A percentile compares a stretch with the other conserved stretches of the same genome.
These are phyloP conservation scores for Dryobotodes eremita DNA, from an alignment of 2,888 invertebrate species.

Conservation along the genomic window DNA sequence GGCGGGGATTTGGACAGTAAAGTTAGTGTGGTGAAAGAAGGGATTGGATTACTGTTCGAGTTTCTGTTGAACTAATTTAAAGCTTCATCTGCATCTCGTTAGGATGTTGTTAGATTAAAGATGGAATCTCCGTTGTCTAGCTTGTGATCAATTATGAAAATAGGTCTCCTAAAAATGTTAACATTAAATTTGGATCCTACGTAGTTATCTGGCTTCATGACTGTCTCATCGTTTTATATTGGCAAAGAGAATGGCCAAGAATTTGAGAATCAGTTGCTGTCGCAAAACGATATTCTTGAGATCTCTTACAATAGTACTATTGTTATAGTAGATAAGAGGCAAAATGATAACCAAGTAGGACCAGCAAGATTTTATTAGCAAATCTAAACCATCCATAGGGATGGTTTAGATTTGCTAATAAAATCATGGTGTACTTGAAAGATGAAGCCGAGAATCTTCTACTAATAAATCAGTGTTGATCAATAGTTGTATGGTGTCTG, in stretches of 20 bases:
- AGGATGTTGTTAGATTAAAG: background rate
- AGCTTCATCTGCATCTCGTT: background rate
- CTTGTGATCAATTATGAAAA: background rate
- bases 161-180: too few relatives aligned
- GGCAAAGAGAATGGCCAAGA: background rate
- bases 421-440: background rate
- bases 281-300: background rate
- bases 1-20: background rate
- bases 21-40: conserved; percentile 17
- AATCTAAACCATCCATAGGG: too few relatives aligned
- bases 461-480: conserved; percentile 12
- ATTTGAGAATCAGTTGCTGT: background rate
- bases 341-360: background rate
- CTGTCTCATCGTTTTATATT: background rate
- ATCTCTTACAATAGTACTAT: background rate
- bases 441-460: background rate
- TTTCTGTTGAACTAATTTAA: background rate
- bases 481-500: background rate
- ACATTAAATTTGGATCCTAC: background rate
- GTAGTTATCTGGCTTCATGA: too few relatives aligned
- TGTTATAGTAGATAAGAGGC: background rate
- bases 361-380: too few relatives aligned
- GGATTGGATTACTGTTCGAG: conserved; percentile 4
- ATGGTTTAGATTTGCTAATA: background rate
- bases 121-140: background rate